phyloP scores from a whole-genome alignment of 2,113 vertebrate species.

The Hepsetus odoe region DNA sequence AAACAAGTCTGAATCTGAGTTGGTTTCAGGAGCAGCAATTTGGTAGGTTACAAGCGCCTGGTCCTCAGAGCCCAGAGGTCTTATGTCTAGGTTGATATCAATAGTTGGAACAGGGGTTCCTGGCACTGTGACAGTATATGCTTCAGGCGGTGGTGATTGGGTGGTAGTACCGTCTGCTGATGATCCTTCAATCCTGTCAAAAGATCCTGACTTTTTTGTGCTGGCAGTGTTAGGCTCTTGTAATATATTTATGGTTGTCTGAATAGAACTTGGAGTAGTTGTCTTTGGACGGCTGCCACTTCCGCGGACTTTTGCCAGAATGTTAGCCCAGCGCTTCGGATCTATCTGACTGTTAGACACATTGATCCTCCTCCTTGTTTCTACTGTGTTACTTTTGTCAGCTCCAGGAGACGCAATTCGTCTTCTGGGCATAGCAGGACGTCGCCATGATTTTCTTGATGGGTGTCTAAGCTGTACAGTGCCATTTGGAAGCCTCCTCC shows the following conservation, averaged over 20 bases:
- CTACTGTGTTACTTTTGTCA: conserved; percentile 73
- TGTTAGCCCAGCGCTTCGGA: conserved; percentile 87
- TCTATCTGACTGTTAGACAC: conserved; percentile 84
- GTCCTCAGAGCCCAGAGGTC: conserved; percentile 42
- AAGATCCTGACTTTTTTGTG: conserved; percentile 28
- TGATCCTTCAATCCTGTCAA: conserved; percentile 60
- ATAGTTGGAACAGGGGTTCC: neutral
- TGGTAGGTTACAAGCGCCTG: conserved; percentile 45
- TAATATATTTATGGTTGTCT: conserved; percentile 46
- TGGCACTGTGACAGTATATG: conserved; percentile 20
- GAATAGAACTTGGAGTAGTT: conserved; percentile 55
- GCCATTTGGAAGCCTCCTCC: conserved; percentile 42
- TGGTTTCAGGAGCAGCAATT: conserved; percentile 49
- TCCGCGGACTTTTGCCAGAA: conserved; percentile 85
- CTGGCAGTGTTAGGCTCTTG: conserved; percentile 13
- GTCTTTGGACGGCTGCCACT: conserved; percentile 71
- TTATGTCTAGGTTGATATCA: conserved; percentile 36
- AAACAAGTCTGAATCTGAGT: conserved; percentile 46
- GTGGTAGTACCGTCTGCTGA: conserved; percentile 60
- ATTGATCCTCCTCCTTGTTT: conserved; percentile 77
- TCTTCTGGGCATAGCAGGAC: conserved; percentile 52
- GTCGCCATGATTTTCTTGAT: conserved; percentile 66
- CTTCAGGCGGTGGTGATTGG: conserved; percentile 5
- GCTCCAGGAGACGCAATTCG: conserved; percentile 59
- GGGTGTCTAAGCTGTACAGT: conserved; percentile 53